Conservation (phyloP, 53 echinoderm and acorn worm genomes). For the Apostichopus leukothele region DNA sequence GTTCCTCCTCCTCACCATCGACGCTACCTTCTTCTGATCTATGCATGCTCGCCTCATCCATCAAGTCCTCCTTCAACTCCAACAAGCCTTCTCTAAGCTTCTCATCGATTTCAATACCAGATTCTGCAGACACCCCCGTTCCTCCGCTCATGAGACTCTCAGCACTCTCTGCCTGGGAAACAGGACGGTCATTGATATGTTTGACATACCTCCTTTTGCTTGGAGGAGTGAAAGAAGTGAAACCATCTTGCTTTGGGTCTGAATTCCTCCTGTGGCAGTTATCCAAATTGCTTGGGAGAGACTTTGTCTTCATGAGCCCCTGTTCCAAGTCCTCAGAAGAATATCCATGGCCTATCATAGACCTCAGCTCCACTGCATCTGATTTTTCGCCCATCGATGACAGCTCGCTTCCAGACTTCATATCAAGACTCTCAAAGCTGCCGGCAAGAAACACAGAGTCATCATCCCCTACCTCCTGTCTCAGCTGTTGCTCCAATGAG, state of each 20-base stretch:
- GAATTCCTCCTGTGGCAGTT: constrained; percentile 33
- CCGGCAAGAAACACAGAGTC: constrained; percentile 43
- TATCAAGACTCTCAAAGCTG: constrained; percentile 45
- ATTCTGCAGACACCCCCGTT: constrained; percentile 38
- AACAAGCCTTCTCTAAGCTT: constrained; percentile 54
- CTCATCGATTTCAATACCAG: constrained; percentile 45
- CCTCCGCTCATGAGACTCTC: constrained; percentile 43
- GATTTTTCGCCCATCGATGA: constrained; percentile 35
- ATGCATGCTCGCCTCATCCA: constrained; percentile 37
- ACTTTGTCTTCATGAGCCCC: constrained; percentile 25
- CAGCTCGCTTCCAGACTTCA: constrained; percentile 38
- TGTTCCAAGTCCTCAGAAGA: constrained; percentile 22
- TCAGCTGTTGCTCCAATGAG: constrained; percentile 35
- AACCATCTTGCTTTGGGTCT: neutral
- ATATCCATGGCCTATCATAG: neutral
- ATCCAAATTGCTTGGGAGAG: constrained; percentile 33
- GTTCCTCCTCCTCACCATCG: neutral
- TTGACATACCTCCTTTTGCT: constrained; percentile 20
- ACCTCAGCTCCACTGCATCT: constrained; percentile 4
- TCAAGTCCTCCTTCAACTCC: constrained; percentile 51
- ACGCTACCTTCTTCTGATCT: constrained; percentile 12
- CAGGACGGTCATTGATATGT: neutral
- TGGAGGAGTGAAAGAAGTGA: constrained; percentile 29
- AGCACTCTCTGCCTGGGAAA: constrained; percentile 46
- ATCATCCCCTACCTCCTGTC: constrained; percentile 27